Evolutionary conservation across 2,113 vertebrate species (phyloP).

Genomic region (Verasper variegatus): DNA sequence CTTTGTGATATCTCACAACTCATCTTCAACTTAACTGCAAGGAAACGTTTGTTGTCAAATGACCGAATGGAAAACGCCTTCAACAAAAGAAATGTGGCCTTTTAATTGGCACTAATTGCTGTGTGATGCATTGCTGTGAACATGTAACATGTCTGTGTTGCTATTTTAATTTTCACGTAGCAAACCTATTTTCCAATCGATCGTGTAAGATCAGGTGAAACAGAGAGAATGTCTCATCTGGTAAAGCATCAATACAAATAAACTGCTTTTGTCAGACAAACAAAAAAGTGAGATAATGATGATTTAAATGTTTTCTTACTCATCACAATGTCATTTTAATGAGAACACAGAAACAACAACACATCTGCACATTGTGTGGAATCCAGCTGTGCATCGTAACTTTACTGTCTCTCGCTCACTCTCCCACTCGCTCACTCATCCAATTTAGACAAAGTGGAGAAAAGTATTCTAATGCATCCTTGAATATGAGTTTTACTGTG

Average conservation of each 20-base stretch:
- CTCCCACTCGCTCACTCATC: neutral
- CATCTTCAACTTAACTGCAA: neutral
- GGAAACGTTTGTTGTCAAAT: neutral
- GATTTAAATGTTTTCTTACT: neutral
- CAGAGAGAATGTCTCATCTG: no score
- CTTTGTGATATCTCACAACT: neutral
- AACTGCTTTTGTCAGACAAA: neutral
- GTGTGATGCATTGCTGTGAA: neutral
- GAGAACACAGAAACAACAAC: neutral
- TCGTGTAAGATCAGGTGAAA: neutral
- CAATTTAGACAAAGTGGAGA: neutral
- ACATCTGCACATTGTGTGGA: neutral
- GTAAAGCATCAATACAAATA: neutral
- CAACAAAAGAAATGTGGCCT: neutral
- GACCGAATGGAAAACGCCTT: neutral
- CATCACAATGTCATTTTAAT: neutral
- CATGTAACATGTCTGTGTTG: neutral
- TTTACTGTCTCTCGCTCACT: neutral
- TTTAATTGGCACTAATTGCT: no score
- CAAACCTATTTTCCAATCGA: neutral
- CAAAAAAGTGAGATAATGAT: neutral
- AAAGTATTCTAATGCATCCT: no score
- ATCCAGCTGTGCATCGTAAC: neutral
- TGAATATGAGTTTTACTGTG: neutral
- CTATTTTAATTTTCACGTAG: neutral